Percentiles rank a stretch among this genome's conserved stretches.
These are phyloP conservation scores for Ectropis crepuscularia DNA, from an alignment of 2,888 invertebrate species.

Conservation along the genomic window DNA sequence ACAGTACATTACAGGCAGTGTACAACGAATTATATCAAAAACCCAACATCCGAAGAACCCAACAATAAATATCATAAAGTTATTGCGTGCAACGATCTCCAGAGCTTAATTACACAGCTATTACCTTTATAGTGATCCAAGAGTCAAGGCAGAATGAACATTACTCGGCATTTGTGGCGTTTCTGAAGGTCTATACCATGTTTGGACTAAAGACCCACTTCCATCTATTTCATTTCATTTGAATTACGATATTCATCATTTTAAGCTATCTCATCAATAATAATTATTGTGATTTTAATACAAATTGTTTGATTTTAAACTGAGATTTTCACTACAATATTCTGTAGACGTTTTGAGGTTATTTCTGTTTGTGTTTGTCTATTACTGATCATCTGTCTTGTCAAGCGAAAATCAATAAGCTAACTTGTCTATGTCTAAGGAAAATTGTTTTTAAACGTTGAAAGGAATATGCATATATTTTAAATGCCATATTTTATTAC, in stretches of 20 bases:
- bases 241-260: not conserved
- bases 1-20: not conserved
- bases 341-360: too few relatives aligned
- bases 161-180: not conserved
- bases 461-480: too few relatives aligned
- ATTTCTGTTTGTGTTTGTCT: too few relatives aligned
- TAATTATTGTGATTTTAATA: not conserved
- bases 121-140: conserved; percentile 33
- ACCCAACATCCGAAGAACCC: conserved; percentile 3
- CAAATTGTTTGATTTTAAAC: not conserved
- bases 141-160: conserved; percentile 4
- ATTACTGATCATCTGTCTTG: too few relatives aligned
- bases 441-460: too few relatives aligned
- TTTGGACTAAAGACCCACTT: conserved; percentile 9
- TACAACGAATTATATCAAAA: too few relatives aligned
- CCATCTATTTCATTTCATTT: not conserved
- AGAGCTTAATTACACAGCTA: conserved; percentile 48
- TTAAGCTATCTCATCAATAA: too few relatives aligned
- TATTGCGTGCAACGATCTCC: conserved; percentile 40
- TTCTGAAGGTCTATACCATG: not conserved
- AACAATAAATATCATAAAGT: conserved; percentile 51
- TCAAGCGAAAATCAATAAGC: too few relatives aligned
- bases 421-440: too few relatives aligned
- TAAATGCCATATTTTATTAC: too few relatives aligned
- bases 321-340: not conserved